These are phyloP conservation scores for Ectobius pallidus DNA, from an alignment of 2,888 invertebrate genomes.

Conservation along the genomic window DNA sequence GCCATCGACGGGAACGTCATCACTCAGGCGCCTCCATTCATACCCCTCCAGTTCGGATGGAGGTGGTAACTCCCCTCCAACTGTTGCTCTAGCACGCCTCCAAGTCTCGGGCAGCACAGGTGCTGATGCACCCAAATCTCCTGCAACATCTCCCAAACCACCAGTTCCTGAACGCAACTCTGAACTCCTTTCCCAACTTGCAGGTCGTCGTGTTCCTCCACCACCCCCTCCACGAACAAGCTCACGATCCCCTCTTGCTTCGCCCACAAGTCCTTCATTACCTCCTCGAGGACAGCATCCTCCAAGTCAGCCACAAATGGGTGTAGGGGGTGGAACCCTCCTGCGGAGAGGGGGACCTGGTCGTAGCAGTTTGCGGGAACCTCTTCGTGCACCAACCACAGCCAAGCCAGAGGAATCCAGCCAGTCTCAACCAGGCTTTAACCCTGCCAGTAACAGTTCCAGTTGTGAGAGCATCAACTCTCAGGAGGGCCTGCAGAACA, in stretches of 20 bases:
- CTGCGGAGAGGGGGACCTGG: slow-evolving; percentile 53
- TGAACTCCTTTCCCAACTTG: slow-evolving; percentile 74
- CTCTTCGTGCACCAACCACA: slow-evolving; percentile 53
- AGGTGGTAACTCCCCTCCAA: slow-evolving; percentile 77
- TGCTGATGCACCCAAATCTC: slow-evolving; percentile 24
- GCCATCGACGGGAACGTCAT: slow-evolving; percentile 46
- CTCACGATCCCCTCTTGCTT: slow-evolving; percentile 84
- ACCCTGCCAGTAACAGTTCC: slow-evolving; percentile 68
- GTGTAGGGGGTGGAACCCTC: slow-evolving; percentile 47
- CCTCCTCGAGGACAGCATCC: slow-evolving; percentile 59
- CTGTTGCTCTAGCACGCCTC: slow-evolving; percentile 62
- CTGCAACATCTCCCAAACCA: slow-evolving; percentile 64
- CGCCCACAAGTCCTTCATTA: slow-evolving; percentile 76
- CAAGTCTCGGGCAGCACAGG: slow-evolving; percentile 53
- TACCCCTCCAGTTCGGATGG: slow-evolving; percentile 83
- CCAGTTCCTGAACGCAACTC: slow-evolving; percentile 83
- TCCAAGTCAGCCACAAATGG: slow-evolving; percentile 44
- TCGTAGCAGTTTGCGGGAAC: slow-evolving; percentile 55
- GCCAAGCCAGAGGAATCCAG: slow-evolving; percentile 43
- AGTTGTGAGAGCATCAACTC: slow-evolving; percentile 79
- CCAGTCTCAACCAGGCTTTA: slow-evolving; percentile 42
- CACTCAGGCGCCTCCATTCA: slow-evolving; percentile 78
- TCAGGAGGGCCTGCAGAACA: slow-evolving; percentile 63
- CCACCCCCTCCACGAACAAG: slow-evolving; percentile 93
- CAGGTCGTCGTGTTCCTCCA: slow-evolving; percentile 79